Base-by-base conservation (phyloP, 2,888 invertebrate species). In the Ormyrus rosae region DNA sequence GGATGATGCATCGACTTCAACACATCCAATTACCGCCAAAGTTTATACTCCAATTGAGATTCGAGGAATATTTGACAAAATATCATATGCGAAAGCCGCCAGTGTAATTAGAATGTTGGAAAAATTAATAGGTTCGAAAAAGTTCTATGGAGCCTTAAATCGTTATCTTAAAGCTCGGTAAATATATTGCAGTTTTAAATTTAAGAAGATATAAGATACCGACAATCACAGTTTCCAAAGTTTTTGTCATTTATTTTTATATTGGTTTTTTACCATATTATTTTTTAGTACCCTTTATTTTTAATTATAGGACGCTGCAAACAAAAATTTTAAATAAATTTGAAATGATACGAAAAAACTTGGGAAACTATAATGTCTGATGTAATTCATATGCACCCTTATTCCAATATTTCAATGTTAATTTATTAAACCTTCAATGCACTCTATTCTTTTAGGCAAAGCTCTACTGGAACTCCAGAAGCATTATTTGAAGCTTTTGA, bases 81-180 rank as follows among this genome's bases (percentile, higher is more conserved):
- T 96, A 78, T 92, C 94, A 0, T 96, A 96, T 86, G 93, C 93
- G 83, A 96, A 96, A 88, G 95, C 94, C 5, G 89, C 82, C 0
- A 90, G 92, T 72, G 87, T 95, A 19, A 93, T 96, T 74, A 93
- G 95, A 83, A 95, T 95, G 95, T 91, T 95, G 70, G 93, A 93
- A 84, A 93, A 95, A 86, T 89, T 93, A 1, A 90, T 95, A 61
- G 94, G 94, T 2, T 87, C 87, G 0, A 86, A 88, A 0, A 89
- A 92, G 0, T 94, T 95, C 86, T 89, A 91, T 84, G 84, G 85
- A 53, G 93, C 94, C 1, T 88, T 96, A 61, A 90, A 90, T 34
- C 86, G 90, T 53, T 95, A 95, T 85, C 90, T 95, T 5, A 74
- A 81, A 5, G 82, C 85, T 8, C 90, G 90, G 94, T 94, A 89